Conservation (phyloP, 2,888 invertebrate genomes). For the Thymelicus lineola region DNA sequence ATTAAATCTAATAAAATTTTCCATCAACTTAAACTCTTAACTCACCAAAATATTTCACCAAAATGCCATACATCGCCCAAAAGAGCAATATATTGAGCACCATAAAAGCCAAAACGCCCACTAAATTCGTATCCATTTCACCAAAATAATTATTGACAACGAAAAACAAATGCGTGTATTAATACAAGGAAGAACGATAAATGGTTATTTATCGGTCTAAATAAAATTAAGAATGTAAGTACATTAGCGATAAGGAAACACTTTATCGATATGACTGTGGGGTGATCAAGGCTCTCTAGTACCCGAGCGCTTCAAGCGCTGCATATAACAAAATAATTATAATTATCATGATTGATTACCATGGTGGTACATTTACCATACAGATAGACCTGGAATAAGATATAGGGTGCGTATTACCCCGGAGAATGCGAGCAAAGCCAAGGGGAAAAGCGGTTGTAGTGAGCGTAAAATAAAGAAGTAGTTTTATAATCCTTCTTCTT, state of each 20-base stretch:
- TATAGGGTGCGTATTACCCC: no score
- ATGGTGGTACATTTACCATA: no score
- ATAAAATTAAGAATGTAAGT: constrained; percentile 40
- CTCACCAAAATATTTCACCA: constrained; percentile 68
- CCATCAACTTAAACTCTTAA: constrained; percentile 33
- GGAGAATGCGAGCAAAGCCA: no score
- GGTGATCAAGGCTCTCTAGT: neutral
- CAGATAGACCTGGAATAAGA: no score
- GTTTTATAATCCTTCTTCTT: no score
- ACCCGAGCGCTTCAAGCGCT: neutral
- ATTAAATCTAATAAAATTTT: no score
- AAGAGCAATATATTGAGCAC: constrained; percentile 61
- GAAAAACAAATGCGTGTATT: constrained; percentile 36
- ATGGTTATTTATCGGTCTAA: constrained; percentile 46
- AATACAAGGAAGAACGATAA: constrained; percentile 42
- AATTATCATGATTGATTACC: no score
- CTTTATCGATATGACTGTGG: constrained; percentile 26
- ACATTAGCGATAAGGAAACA: constrained; percentile 26
- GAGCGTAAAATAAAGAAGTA: no score
- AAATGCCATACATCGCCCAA: constrained; percentile 61
- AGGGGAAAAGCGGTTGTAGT: no score
- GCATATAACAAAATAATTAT: no score
- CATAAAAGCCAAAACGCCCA: constrained; percentile 60
- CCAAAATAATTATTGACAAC: constrained; percentile 19
- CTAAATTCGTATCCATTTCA: constrained; percentile 55